These are phyloP conservation scores for Molanna angustata DNA, from an alignment of 2,888 invertebrate genomes.

Conservation along the genomic window DNA sequence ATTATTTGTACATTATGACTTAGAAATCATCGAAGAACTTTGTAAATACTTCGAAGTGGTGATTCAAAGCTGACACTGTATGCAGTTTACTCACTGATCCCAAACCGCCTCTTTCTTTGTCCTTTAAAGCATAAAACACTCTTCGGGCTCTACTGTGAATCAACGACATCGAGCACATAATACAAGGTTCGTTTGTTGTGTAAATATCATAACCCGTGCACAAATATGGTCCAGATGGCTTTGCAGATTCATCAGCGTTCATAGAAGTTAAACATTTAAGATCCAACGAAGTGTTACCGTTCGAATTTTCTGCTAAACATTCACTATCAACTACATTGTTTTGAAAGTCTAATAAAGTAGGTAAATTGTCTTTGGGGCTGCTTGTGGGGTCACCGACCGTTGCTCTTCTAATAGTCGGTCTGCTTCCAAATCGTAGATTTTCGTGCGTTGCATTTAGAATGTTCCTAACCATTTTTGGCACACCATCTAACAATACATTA, in stretches of 20 bases:
- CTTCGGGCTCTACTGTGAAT: constrained; percentile 83
- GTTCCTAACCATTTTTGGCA: constrained; percentile 43
- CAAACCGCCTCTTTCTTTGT: constrained; percentile 64
- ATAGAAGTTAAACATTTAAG: no score
- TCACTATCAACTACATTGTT: no score
- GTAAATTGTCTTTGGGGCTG: no score
- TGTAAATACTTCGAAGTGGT: constrained; percentile 85
- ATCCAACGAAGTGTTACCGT: no score
- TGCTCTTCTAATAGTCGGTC: constrained; percentile 40
- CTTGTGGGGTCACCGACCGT: background rate
- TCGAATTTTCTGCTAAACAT: no score
- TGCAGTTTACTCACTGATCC: constrained; percentile 73
- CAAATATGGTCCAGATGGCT: constrained; percentile 66
- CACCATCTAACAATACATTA: constrained; percentile 40
- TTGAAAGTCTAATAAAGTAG: no score
- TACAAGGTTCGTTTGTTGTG: constrained; percentile 81
- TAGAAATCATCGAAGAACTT: constrained; percentile 45
- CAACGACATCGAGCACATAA: constrained; percentile 95
- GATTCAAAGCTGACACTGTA: constrained; percentile 76
- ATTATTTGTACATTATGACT: no score
- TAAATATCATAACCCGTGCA: constrained; percentile 89
- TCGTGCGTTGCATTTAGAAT: constrained; percentile 42
- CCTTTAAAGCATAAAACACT: constrained; percentile 69
- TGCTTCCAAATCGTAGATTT: constrained; percentile 50
- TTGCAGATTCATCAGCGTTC: no score